A percentile compares a stretch with the other conserved stretches of the same genome.
Evolutionary conservation across 2,888 invertebrate species (phyloP).

Genomic region (Metellina segmentata): DNA sequence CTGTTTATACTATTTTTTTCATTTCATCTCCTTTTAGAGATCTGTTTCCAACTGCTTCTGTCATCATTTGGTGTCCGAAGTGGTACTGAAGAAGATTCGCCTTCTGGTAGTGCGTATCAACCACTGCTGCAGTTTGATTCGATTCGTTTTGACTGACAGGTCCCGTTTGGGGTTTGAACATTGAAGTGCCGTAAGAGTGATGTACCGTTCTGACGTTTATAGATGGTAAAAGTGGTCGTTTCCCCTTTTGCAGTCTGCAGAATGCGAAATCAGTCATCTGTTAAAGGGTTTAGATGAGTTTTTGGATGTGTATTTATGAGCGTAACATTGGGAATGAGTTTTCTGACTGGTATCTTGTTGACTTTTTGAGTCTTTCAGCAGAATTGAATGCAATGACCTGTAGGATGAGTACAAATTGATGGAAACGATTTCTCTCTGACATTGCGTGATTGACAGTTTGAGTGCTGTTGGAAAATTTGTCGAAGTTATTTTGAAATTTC

Average conservation of each 20-base stretch:
- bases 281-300: neutral
- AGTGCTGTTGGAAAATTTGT: no score
- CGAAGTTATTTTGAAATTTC: no score
- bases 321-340: neutral
- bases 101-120: no score
- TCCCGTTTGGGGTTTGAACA: neutral
- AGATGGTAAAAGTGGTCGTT: neutral
- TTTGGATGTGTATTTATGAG: neutral
- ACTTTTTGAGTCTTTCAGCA: no score
- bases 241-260: neutral
- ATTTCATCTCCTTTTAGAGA: neutral
- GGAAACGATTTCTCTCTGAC: no score
- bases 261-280: neutral
- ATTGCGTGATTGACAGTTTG: no score
- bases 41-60: constrained; percentile 22
- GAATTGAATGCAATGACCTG: no score
- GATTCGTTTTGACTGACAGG: constrained; percentile 17
- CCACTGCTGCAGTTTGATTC: neutral
- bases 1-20: constrained; percentile 9
- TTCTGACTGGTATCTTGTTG: neutral
- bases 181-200: neutral
- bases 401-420: no score
- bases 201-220: neutral
- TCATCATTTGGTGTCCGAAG: constrained; percentile 13
- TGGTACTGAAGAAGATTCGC: neutral